These are phyloP conservation scores for Planiliza haematocheilus DNA, from an alignment of 2,113 vertebrate genomes.

Conservation along the genomic window DNA sequence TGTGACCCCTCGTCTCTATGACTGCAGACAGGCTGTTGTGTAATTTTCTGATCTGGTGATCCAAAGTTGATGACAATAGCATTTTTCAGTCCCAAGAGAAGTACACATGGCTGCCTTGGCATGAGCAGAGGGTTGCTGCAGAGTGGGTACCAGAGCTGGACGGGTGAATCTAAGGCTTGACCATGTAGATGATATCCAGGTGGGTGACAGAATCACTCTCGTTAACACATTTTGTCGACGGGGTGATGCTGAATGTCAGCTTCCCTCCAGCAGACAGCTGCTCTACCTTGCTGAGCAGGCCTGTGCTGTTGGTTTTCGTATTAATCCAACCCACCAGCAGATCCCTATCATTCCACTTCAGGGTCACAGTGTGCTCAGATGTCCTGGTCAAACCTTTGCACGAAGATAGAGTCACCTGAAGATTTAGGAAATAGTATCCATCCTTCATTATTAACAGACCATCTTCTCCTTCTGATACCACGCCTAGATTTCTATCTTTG, in stretches of 20 bases:
- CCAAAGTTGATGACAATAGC: accelerated
- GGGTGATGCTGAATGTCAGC: not conserved
- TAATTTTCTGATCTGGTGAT: accelerated
- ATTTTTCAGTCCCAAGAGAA: slow-evolving; percentile 4
- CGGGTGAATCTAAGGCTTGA: not conserved
- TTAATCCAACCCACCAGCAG: not conserved
- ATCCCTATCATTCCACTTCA: accelerated
- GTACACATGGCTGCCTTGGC: accelerated
- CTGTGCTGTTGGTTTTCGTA: slow-evolving; percentile 47
- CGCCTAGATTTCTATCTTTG: accelerated
- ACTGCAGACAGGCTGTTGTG: not conserved
- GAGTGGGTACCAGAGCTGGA: slow-evolving; percentile 1
- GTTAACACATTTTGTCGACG: accelerated
- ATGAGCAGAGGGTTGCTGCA: slow-evolving; percentile 10
- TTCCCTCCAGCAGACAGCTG: accelerated
- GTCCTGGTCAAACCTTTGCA: accelerated
- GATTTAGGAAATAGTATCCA: slow-evolving; percentile 73
- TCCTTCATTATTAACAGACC: not conserved
- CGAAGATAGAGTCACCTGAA: slow-evolving; percentile 51
- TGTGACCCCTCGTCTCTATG: not conserved
- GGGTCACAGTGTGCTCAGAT: not conserved
- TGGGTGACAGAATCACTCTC: accelerated
- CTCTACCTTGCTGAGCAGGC: slow-evolving; percentile 52
- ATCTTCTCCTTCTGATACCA: accelerated
- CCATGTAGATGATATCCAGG: slow-evolving; percentile 61